Percentiles rank a stretch among this genome's conserved stretches.
These are phyloP conservation scores for Cephus rjabovi DNA, from an alignment of 2,888 invertebrate genomes.

Conservation along the genomic window DNA sequence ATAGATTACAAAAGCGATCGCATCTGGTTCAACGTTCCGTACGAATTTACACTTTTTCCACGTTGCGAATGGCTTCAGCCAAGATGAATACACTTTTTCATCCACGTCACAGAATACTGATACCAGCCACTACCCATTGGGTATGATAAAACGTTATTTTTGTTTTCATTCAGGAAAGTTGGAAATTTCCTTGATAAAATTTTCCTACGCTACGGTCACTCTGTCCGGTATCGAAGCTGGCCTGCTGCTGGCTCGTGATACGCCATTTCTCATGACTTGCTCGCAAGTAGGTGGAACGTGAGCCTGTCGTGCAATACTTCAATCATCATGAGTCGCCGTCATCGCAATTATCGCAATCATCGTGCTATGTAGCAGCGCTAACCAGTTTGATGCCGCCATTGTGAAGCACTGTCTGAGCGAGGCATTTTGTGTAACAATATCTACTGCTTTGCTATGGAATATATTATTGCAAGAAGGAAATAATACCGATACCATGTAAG, in stretches of 20 bases:
- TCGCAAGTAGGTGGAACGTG: not conserved
- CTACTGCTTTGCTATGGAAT: not conserved
- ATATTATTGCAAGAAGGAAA: not conserved
- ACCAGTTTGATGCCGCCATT: constrained; percentile 25
- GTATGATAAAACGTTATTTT: not conserved
- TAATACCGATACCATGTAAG: not conserved
- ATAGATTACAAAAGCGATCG: not conserved
- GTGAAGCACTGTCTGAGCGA: constrained; percentile 12
- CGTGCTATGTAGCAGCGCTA: not conserved
- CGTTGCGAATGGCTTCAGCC: not conserved
- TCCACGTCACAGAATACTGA: not conserved
- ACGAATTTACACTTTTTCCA: not conserved
- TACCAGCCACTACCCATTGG: not conserved
- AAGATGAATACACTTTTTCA: not conserved
- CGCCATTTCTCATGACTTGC: not conserved
- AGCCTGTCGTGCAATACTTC: not conserved
- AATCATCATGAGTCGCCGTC: not conserved
- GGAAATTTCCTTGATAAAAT: not conserved
- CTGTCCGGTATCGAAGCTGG: not conserved
- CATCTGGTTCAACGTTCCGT: not conserved
- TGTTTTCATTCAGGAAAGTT: not conserved
- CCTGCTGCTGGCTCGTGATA: not conserved
- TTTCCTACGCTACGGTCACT: not conserved
- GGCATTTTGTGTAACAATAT: not conserved
- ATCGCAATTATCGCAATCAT: not conserved